These are phyloP conservation scores for Sesamia nonagrioides DNA, from an alignment of 1,140 invertebrate genomes.

Conservation along the genomic window DNA sequence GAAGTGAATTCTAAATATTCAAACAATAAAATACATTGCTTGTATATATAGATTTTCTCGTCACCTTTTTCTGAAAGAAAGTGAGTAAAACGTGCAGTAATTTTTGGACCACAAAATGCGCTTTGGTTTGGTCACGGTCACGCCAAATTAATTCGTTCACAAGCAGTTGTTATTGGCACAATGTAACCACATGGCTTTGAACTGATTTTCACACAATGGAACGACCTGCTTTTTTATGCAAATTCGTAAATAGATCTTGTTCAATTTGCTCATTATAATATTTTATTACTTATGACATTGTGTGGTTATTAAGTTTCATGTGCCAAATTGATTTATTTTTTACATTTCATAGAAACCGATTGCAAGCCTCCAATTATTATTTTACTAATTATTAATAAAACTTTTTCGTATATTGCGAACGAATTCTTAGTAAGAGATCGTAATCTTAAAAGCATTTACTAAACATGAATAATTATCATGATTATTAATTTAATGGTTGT, in stretches of 20 bases:
- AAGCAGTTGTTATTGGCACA: background rate
- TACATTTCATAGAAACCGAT: too few species aligned
- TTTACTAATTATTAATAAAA: too few species aligned
- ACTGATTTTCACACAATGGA: constrained; percentile 18
- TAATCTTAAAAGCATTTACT: too few species aligned
- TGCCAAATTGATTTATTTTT: background rate
- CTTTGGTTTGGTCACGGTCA: background rate
- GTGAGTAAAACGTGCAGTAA: background rate
- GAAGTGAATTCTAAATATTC: too few species aligned
- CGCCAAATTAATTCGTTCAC: background rate
- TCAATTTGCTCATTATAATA: background rate
- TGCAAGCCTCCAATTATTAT: too few species aligned
- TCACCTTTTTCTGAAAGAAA: too few species aligned
- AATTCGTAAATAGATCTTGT: background rate
- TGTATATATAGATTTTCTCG: too few species aligned
- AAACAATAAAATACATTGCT: too few species aligned
- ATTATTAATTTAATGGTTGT: too few species aligned
- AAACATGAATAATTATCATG: too few species aligned
- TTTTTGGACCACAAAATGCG: background rate
- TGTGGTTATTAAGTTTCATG: background rate
- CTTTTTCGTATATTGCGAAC: too few species aligned
- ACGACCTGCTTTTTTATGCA: constrained; percentile 5
- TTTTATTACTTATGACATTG: background rate
- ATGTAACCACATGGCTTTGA: constrained; percentile 20
- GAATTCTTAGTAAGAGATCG: too few species aligned